Evolutionary conservation across 2,113 vertebrate genomes (phyloP).

Genomic region (Puntigrus tetrazona): DNA sequence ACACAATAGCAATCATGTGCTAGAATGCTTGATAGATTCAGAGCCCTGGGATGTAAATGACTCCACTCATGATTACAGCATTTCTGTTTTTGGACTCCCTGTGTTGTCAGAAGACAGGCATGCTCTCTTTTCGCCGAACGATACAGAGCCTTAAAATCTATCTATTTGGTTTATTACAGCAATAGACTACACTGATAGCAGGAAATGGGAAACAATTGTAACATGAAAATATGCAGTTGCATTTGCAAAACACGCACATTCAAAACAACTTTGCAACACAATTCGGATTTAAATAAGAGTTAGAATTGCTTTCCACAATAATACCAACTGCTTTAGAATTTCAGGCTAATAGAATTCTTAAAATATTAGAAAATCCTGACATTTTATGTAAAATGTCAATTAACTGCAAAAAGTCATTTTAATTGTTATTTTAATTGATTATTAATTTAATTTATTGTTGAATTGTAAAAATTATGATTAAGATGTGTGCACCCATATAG

Average conservation of each 20-base stretch:
- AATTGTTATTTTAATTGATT: background rate
- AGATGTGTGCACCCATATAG: background rate
- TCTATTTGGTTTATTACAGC: slow-evolving; percentile 35
- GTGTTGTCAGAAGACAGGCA: slow-evolving; percentile 48
- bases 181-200: background rate
- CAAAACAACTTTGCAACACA: background rate
- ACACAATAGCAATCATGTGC: slow-evolving; percentile 66
- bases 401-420: background rate
- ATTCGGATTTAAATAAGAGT: background rate
- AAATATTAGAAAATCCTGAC: background rate
- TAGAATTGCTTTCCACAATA: background rate
- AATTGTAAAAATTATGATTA: background rate
- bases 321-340: background rate
- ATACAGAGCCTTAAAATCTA: slow-evolving; percentile 55
- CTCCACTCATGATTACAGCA: slow-evolving; percentile 68
- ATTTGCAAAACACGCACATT: background rate
- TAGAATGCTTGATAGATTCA: slow-evolving; percentile 61
- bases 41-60: slow-evolving; percentile 67
- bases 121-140: slow-evolving; percentile 1
- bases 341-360: background rate
- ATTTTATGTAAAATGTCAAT: background rate
- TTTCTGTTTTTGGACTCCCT: slow-evolving; percentile 69
- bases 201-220: background rate
- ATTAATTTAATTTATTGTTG: background rate
- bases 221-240: background rate